These are phyloP conservation scores for Allacma fusca DNA, from an alignment of 2,888 invertebrate genomes.

Conservation along the genomic window DNA sequence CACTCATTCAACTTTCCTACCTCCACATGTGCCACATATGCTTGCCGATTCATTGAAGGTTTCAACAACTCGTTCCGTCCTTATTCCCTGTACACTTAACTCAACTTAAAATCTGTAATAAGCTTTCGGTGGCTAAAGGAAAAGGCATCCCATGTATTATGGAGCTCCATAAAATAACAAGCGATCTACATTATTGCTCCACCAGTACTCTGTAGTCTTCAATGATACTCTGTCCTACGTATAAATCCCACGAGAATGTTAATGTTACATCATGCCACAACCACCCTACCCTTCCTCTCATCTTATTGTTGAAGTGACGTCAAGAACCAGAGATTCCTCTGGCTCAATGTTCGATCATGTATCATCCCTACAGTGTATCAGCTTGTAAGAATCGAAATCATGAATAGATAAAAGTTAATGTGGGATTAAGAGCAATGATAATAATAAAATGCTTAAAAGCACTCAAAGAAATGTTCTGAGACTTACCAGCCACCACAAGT, in stretches of 20 bases:
- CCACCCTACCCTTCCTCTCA: background rate
- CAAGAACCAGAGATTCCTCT: too few relatives aligned
- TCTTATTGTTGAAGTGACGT: background rate
- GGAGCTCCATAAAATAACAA: conserved; percentile 3
- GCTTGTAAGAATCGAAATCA: background rate
- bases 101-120: background rate
- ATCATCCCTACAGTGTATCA: background rate
- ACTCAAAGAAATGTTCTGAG: background rate
- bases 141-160: background rate
- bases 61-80: background rate
- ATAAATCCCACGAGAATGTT: conserved; percentile 7
- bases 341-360: background rate
- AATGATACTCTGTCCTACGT: background rate
- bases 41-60: background rate
- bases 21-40: background rate
- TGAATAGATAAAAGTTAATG: conserved; percentile 11
- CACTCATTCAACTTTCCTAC: background rate
- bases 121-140: conserved; percentile 2
- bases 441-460: background rate
- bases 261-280: background rate
- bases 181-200: background rate
- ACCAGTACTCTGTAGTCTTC: background rate
- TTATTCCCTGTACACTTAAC: background rate
- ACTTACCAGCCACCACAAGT: conserved; percentile 59
- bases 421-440: conserved; percentile 2